Evolutionary conservation across 1,140 invertebrate species (phyloP), one percentile per base, ranked within the genome.

Genomic region (Sycobia sp.): DNA sequence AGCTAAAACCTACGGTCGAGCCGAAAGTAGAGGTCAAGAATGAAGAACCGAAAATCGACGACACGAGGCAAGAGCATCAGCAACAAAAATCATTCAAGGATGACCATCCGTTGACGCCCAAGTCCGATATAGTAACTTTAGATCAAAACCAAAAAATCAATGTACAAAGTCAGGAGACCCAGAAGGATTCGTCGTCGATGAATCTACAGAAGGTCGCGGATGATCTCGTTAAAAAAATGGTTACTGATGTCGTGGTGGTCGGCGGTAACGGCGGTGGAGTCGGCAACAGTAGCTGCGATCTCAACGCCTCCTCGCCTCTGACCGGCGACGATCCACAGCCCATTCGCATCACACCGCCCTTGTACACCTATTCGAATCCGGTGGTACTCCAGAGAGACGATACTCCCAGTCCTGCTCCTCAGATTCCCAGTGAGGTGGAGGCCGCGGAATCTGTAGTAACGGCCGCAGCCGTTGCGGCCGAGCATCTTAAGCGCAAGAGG

Each of bases 311-410:
- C 73, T 84, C 84, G n/a, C 83, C 84, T 2, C 67, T 82, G 7
- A n/a, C 41, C 13, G 75, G 77, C n/a, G 84, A 84, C 60, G 89
- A 90, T 72, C 87, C 88, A 1, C 84, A 89, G 46, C 89, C 89
- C 3, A 86, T 89, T 62, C 82, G 89, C 67, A 84, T 88, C 36
- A 88, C 87, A 10, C 89, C 90, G 25, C 87, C 89, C 4, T 75
- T 90, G 7, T 91, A 90, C 71, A 91, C 89, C 0, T 91, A 91
- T 68, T 91, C 90, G 0, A 91, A 90, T 76, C 87, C 88, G 1
- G 89, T 81, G 23, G 79, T 81, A 13, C 56, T 81, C 23, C 82
- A 84, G 60, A 72, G 83, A 1, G 83, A 84, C n/a, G 83, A 85
- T 20, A 83, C 82, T 4, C 83, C 83, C 22, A 83, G 83, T 58